Evolutionary conservation across 2,113 vertebrate species (phyloP).

Genomic region (Pithys albifrons): DNA sequence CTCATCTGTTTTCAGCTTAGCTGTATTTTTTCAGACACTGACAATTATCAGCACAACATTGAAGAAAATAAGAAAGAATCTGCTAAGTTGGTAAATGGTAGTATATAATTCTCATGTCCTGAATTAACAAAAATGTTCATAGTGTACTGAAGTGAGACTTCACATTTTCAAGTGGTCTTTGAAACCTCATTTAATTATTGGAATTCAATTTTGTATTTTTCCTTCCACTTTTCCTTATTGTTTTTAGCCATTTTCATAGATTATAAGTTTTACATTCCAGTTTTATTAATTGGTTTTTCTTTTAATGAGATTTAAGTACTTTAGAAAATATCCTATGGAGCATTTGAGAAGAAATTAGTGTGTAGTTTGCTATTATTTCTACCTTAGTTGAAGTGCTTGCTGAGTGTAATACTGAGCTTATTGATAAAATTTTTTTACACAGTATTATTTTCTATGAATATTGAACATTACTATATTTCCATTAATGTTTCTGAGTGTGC

Average conservation of each 20-base stretch:
- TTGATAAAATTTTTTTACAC: not conserved
- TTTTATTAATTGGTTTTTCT: not conserved
- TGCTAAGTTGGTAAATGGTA: not conserved
- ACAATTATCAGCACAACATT: not conserved
- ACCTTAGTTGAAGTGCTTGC: not conserved
- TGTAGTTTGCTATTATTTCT: not conserved
- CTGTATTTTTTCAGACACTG: not conserved
- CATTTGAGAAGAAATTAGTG: not conserved
- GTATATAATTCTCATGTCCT: not conserved
- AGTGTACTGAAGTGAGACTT: not conserved
- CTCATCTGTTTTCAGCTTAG: not conserved
- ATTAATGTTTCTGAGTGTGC: not conserved
- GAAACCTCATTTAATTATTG: not conserved
- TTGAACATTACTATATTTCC: not conserved
- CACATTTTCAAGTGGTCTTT: not conserved
- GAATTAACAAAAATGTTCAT: not conserved
- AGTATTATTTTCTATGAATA: not conserved
- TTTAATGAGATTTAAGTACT: constrained; percentile 7
- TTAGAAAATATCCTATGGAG: not conserved
- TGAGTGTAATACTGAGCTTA: constrained; percentile 5
- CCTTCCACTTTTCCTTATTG: not conserved
- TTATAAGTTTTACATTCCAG: not conserved
- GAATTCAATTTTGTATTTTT: not conserved
- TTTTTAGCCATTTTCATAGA: not conserved
- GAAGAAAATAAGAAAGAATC: not conserved